Evolutionary conservation across 2,113 vertebrate species (phyloP).

Genomic region (Epinephelus moara): DNA sequence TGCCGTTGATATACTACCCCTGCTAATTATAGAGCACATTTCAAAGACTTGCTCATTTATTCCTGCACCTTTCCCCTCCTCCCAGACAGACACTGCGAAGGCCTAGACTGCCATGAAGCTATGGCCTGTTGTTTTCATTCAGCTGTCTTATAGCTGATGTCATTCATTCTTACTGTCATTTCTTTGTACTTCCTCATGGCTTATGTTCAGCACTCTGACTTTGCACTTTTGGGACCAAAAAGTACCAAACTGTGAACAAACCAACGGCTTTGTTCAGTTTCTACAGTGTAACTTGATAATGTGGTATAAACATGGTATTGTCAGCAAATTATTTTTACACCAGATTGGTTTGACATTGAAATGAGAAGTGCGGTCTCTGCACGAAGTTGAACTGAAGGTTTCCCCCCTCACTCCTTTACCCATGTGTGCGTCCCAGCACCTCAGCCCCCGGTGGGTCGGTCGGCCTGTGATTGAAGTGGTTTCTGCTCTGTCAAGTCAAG

Average conservation of each 20-base stretch:
- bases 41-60: constrained; percentile 74
- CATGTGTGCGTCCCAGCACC: constrained; percentile 41
- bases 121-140: constrained; percentile 41
- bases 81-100: constrained; percentile 41
- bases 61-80: constrained; percentile 34
- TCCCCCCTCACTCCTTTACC: constrained; percentile 14
- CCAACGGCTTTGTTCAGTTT: neutral
- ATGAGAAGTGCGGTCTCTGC: neutral
- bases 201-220: constrained; percentile 24
- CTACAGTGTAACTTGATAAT: neutral
- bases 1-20: constrained; percentile 65
- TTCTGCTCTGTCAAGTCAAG: constrained; percentile 72
- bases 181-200: neutral
- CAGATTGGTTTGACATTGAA: constrained; percentile 16
- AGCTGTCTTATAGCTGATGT: constrained; percentile 34
- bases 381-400: constrained; percentile 18
- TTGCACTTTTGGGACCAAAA: neutral
- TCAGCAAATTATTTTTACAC: constrained; percentile 20
- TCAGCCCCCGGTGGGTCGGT: constrained; percentile 22
- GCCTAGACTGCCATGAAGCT: constrained; percentile 50
- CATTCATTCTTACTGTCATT: neutral
- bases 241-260: neutral
- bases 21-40: constrained; percentile 82
- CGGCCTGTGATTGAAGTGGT: constrained; percentile 55
- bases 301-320: neutral